Evolutionary conservation across 2,888 invertebrate genomes (phyloP).

Genomic region (Synergus gifuensis): DNA sequence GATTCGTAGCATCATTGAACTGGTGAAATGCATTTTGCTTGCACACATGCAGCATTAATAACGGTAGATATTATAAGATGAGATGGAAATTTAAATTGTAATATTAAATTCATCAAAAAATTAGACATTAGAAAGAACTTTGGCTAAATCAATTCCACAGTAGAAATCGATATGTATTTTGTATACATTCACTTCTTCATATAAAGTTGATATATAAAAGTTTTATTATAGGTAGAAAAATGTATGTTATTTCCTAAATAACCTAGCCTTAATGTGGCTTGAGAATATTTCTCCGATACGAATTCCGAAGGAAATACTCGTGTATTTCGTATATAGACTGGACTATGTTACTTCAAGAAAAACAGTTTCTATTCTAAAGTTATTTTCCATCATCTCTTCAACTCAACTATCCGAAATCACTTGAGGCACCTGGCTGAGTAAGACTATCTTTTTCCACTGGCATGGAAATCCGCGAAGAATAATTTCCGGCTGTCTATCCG

Average conservation of each 20-base stretch:
- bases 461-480: conserved; percentile 40
- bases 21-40: not conserved
- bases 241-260: not conserved
- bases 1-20: not conserved
- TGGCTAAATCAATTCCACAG: not conserved
- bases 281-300: not conserved
- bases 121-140: not conserved
- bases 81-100: not conserved
- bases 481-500: conserved; percentile 40
- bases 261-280: not conserved
- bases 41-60: not conserved
- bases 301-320: too few species aligned
- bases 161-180: too few species aligned
- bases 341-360: too few species aligned
- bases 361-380: not conserved
- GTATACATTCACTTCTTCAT: too few species aligned
- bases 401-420: conserved; percentile 12
- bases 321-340: too few species aligned
- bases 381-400: not conserved
- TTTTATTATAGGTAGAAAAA: too few species aligned
- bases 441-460: conserved; percentile 29
- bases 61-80: not conserved
- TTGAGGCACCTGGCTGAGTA: conserved; percentile 27
- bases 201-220: too few species aligned
- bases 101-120: not conserved